Evolutionary conservation across 2,113 vertebrate genomes (phyloP).

Genomic region (Ailuropoda melanoleuca): DNA sequence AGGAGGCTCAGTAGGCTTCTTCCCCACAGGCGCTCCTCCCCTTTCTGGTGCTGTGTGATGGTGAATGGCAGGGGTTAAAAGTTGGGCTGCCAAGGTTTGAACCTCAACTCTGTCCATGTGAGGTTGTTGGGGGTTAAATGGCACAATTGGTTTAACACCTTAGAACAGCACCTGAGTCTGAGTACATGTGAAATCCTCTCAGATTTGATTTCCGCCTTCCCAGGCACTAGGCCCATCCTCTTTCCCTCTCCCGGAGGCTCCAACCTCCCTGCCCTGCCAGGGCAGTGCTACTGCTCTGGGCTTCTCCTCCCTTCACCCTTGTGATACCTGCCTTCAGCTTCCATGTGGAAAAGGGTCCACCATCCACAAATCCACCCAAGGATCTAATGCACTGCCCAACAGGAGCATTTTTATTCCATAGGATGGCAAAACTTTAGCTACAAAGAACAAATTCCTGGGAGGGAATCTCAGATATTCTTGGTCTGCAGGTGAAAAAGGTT

Average conservation of each 20-base stretch:
- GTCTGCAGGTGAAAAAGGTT: background rate
- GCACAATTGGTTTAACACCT: background rate
- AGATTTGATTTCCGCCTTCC: background rate
- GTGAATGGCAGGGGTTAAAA: background rate
- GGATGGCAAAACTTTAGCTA: background rate
- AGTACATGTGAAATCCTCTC: background rate
- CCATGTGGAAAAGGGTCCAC: background rate
- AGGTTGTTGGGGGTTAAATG: background rate
- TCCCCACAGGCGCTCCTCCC: background rate
- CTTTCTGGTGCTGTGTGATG: background rate
- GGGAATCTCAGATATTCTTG: background rate
- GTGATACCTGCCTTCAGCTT: background rate
- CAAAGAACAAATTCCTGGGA: background rate
- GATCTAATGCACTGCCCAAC: background rate
- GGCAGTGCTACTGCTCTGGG: background rate
- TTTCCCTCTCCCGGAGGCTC: background rate
- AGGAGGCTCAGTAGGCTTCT: background rate
- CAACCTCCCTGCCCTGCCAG: background rate
- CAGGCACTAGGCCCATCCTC: background rate
- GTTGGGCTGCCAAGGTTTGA: background rate
- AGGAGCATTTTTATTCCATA: background rate
- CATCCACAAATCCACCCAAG: background rate
- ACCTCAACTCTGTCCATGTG: background rate
- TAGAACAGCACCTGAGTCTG: background rate
- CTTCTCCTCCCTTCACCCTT: background rate